A percentile compares a stretch with the other conserved stretches of the same genome.
Conservation (phyloP, 1,140 invertebrate species). For the Brachionus asplanchnoidis region DNA sequence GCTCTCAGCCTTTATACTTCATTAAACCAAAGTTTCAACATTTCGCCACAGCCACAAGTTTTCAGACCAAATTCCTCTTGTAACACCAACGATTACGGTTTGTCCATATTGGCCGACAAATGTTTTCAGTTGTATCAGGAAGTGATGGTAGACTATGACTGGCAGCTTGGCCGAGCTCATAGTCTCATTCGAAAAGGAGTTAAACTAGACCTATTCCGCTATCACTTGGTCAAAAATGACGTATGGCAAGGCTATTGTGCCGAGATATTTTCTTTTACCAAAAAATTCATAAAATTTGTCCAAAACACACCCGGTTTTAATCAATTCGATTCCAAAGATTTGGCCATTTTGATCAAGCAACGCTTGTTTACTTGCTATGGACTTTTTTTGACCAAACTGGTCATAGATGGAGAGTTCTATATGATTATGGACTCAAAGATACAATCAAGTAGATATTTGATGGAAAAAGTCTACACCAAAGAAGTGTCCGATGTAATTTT, state of each 20-base stretch:
- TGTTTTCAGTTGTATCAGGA: conserved; percentile 7
- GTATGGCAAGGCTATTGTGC: conserved; percentile 21
- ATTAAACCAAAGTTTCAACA: not conserved
- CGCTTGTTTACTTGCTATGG: conserved; percentile 9
- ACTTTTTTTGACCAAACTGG: conserved; percentile 14
- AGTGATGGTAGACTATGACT: not conserved
- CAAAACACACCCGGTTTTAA: conserved; percentile 5
- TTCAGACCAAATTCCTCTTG: not conserved
- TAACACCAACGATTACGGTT: not conserved
- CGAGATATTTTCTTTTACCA: not conserved
- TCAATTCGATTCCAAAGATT: conserved; percentile 26
- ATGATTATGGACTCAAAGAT: conserved; percentile 12
- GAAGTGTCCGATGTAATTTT: conserved; percentile 8
- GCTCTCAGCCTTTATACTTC: not conserved
- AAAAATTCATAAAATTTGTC: conserved; percentile 27
- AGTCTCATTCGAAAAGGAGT: not conserved
- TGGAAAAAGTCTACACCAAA: conserved; percentile 8
- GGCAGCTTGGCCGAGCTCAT: not conserved
- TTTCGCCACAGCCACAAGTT: not conserved
- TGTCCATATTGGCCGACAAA: conserved; percentile 29
- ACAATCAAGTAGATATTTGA: conserved; percentile 14
- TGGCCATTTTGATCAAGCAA: not conserved
- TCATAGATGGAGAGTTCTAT: conserved; percentile 33
- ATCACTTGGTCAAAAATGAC: conserved; percentile 11
- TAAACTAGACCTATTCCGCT: not conserved